These are phyloP conservation scores for Drosophila bocqueti DNA, from an alignment of 1,140 invertebrate genomes.

Conservation along the genomic window DNA sequence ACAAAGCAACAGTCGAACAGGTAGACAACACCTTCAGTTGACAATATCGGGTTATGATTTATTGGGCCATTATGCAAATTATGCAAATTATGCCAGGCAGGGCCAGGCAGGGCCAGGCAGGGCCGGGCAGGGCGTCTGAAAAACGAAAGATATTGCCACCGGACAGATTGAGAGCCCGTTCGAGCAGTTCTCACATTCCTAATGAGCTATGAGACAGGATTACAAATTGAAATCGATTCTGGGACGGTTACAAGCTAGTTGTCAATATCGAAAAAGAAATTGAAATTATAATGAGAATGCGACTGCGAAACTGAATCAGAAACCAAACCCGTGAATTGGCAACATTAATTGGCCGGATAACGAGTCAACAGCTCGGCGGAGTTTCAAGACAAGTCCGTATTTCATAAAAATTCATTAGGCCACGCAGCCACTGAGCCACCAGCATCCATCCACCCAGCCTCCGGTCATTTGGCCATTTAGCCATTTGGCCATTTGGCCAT, in stretches of 20 bases:
- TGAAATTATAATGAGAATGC: conserved; percentile 13
- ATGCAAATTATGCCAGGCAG: too few species aligned
- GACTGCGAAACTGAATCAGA: conserved; percentile 19
- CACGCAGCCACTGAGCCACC: background rate
- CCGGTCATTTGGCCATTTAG: background rate
- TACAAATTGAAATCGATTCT: conserved; percentile 33
- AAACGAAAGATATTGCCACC: conserved; percentile 1
- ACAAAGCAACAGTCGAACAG: conserved; percentile 1
- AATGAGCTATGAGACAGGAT: conserved; percentile 43
- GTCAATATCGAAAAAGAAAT: conserved; percentile 14
- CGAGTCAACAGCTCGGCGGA: conserved; percentile 8
- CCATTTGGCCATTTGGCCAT: background rate
- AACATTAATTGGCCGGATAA: conserved; percentile 42
- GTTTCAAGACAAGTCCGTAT: conserved; percentile 15
- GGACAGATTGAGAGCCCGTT: background rate
- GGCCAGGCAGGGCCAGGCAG: background rate
- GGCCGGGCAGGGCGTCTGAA: background rate
- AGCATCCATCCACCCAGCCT: background rate
- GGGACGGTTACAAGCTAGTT: conserved; percentile 5
- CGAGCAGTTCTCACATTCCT: conserved; percentile 35
- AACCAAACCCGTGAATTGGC: conserved; percentile 23
- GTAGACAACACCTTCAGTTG: conserved; percentile 23
- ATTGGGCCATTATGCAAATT: conserved; percentile 19
- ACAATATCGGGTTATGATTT: conserved; percentile 43
- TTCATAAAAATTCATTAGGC: conserved; percentile 11